Evolutionary conservation across 2,797 vertebrate species (phyloP).

Genomic region (Trichosurus vulpecula): DNA sequence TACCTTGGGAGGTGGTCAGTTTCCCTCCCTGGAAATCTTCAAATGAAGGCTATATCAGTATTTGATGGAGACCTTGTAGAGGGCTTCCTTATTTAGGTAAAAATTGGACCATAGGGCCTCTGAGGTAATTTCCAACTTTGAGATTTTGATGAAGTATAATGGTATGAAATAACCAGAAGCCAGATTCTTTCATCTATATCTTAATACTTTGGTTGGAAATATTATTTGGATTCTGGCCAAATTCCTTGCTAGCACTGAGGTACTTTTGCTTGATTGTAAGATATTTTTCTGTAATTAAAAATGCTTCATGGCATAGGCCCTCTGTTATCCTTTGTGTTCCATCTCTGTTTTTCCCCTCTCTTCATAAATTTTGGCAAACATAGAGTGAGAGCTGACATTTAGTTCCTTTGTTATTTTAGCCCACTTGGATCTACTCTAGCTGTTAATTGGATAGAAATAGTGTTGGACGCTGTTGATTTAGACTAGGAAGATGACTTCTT

Average conservation of each 20-base stretch:
- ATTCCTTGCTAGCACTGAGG: neutral
- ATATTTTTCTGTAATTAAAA: neutral
- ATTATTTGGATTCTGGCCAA: neutral
- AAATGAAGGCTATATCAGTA: neutral
- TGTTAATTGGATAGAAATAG: neutral
- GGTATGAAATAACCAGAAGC: neutral
- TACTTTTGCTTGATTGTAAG: neutral
- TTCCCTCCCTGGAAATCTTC: neutral
- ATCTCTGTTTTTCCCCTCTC: constrained; percentile 13
- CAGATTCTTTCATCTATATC: neutral
- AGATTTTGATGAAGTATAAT: neutral
- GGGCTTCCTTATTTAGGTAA: neutral
- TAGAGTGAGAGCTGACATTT: neutral
- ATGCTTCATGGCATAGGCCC: neutral
- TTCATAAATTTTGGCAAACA: neutral
- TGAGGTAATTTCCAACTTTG: neutral
- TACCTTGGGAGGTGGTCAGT: neutral
- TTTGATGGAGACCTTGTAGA: neutral
- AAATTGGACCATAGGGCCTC: neutral
- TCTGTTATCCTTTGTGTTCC: constrained; percentile 9
- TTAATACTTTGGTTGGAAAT: neutral
- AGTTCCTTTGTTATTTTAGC: constrained; percentile 17
- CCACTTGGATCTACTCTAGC: neutral
- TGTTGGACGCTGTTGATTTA: constrained; percentile 19
- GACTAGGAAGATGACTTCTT: constrained; percentile 21